Evolutionary conservation across 2,888 invertebrate species (phyloP).

Genomic region (Apodemia mormo): DNA sequence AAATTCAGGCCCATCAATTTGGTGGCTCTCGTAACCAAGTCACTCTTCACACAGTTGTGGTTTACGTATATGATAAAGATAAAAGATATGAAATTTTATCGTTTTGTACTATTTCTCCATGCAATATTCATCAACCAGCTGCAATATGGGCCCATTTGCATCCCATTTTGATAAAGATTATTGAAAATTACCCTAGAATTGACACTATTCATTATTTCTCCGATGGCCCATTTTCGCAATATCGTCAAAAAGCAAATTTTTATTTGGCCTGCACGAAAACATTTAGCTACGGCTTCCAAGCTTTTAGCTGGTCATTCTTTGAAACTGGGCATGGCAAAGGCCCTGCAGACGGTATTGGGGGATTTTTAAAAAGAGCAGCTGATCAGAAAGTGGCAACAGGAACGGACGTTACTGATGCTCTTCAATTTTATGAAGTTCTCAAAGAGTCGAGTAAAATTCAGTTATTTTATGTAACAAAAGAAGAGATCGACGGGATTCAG

Average conservation of each 20-base stretch:
- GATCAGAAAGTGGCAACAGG: no score
- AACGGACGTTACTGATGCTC: no score
- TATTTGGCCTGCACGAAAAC: neutral
- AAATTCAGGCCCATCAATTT: slow-evolving; percentile 43
- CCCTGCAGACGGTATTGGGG: neutral
- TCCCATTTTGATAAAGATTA: slow-evolving; percentile 39
- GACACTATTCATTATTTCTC: slow-evolving; percentile 42
- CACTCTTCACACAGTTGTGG: slow-evolving; percentile 51
- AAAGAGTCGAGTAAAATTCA: slow-evolving; percentile 24
- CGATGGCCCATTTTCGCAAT: slow-evolving; percentile 4
- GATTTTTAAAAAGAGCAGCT: no score
- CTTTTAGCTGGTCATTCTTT: neutral
- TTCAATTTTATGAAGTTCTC: slow-evolving; percentile 21
- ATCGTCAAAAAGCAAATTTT: slow-evolving; percentile 13
- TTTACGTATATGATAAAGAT: slow-evolving; percentile 34
- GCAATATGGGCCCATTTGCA: slow-evolving; percentile 56
- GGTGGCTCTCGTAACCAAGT: slow-evolving; percentile 45
- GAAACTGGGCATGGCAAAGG: slow-evolving; percentile 4
- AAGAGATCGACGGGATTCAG: slow-evolving; percentile 27
- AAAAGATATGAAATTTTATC: slow-evolving; percentile 20
- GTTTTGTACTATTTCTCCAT: slow-evolving; percentile 47
- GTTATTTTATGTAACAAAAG: slow-evolving; percentile 26
- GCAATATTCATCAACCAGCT: slow-evolving; percentile 47
- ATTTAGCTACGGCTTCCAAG: neutral
- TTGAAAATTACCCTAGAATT: slow-evolving; percentile 28